Evolutionary conservation across 2,113 vertebrate genomes (phyloP).

Genomic region (Pyxicephalus adspersus): DNA sequence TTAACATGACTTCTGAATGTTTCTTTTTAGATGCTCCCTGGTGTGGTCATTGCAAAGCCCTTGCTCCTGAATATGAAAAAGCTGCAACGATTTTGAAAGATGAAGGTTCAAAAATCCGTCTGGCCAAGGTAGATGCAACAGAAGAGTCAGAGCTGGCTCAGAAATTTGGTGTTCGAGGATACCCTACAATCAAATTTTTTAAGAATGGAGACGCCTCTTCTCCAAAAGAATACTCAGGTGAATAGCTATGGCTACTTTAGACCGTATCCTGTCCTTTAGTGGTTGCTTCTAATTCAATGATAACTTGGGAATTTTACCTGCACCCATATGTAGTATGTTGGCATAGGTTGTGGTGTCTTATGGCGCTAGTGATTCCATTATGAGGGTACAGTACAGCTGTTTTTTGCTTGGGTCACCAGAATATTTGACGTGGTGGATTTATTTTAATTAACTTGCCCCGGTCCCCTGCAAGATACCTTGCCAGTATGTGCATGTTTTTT

Average conservation of each 20-base stretch:
- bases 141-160: constrained; percentile 94
- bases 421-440: no score
- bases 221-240: constrained; percentile 93
- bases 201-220: constrained; percentile 86
- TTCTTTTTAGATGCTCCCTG: constrained; percentile 87
- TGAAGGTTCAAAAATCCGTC: constrained; percentile 83
- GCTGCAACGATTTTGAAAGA: constrained; percentile 86
- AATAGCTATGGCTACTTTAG: constrained; percentile 14
- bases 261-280: no score
- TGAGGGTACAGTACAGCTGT: no score
- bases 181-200: constrained; percentile 98
- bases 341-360: no score
- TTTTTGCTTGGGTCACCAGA: no score
- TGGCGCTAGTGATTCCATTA: no score
- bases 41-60: constrained; percentile 97
- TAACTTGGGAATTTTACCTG: no score
- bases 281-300: no score
- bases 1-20: neutral
- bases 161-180: constrained; percentile 88
- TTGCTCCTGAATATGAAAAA: constrained; percentile 92
- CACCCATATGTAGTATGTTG: no score
- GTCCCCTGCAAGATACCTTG: no score
- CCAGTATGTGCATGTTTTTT: no score
- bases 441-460: no score
- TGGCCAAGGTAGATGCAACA: constrained; percentile 94